Base-by-base conservation (phyloP, 2,113 vertebrate genomes). In the Hydrolagus affinis region DNA sequence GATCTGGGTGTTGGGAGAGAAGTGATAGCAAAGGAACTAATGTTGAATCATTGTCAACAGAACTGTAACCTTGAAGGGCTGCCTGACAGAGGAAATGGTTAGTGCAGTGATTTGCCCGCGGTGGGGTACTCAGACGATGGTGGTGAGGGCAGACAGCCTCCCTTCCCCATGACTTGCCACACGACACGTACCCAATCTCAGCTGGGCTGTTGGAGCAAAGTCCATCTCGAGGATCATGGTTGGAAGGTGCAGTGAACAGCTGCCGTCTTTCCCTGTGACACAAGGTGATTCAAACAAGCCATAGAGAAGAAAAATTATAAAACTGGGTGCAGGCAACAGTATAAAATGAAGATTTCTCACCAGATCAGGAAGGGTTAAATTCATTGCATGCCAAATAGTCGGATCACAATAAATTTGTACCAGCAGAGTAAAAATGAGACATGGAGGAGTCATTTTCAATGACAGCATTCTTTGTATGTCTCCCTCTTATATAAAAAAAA, bases 41-140 rank as follows among this genome's bases (percentile, higher is more conserved):
- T 8, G 64, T 6, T 44, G 44, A 44, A 44, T 25, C 23, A 80
- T 60, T 28, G 15, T 66, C 60, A 66, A 83, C 28, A 83, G 66
- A 83, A 66, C 60, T 68, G 78, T 83, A 83, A 83, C 78, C 78
- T 83, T 83, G 78, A 83, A 83, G 66, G 62, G 62, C 23, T 83
- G 62, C 78, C 78, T 62, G 60, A 66, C 66, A 62, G 78, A 23
- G 66, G 64, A 83, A 83, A 83, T 66, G 66, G 78, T 62, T 32
- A 66, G 78, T 83, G 60, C 78, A 68, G 60, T 83, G 78, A 83
- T 83, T 60, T 62, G 66, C 78, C 66, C 78, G 19, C 25, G 30
- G 78, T 17, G 32, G 78, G 66, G 78, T 83, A 62, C 64, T 83
- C 78, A 83, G 60, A 68, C 78, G 6, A 44, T 44, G 44, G 44